Base-by-base conservation (phyloP, 2,113 vertebrate species). In the Geococcyx californianus region DNA sequence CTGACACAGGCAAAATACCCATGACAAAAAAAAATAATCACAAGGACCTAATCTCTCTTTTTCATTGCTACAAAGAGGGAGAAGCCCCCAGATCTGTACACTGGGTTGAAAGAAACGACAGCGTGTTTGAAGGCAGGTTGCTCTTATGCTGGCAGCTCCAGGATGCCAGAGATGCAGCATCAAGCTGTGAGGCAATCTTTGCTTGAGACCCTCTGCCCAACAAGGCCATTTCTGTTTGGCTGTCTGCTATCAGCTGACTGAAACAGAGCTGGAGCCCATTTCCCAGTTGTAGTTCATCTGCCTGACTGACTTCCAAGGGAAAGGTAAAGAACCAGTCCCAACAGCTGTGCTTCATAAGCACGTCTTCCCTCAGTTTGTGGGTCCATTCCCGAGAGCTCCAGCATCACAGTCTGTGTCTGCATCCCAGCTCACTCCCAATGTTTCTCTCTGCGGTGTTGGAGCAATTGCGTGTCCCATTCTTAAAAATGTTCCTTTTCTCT, bases 371-470 rank as follows among this genome's bases (percentile, higher is more conserved):
- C 45, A 2, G 21, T 16, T 54, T n/a, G 49, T n/a, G 64, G 11
- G 20, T 10, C 1, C 0, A 45, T 33, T 12, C 34, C 28, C 0
- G 63, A 3, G 58, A 29, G 17, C 42, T 14, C 2, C 34, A 11
- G 63, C 38, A 51, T 1, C 15, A 1, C 4, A 36, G 66, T 44
- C 73, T 1, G 23, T 0, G 15, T 12, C 63, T 16, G 9, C 2
- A 8, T 13, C 47, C 51, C 60, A 3, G 47, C 15, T 34, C 3
- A 4, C n/a, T 26, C 42, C 9, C 2, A 4, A 6, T 3, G 1
- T 66, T 11, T 7, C 17, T 13, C 8, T 3, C 33, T 3, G 26
- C 6, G 24, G 36, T 45, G 11, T 23, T 16, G 6, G 1, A 8
- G 59, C 10, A 9, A 45, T 49, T 54, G 28, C 33, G 3, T 0